These are phyloP conservation scores for Nematopogon swammerdamellus DNA, from an alignment of 2,888 invertebrate genomes.

Conservation along the genomic window DNA sequence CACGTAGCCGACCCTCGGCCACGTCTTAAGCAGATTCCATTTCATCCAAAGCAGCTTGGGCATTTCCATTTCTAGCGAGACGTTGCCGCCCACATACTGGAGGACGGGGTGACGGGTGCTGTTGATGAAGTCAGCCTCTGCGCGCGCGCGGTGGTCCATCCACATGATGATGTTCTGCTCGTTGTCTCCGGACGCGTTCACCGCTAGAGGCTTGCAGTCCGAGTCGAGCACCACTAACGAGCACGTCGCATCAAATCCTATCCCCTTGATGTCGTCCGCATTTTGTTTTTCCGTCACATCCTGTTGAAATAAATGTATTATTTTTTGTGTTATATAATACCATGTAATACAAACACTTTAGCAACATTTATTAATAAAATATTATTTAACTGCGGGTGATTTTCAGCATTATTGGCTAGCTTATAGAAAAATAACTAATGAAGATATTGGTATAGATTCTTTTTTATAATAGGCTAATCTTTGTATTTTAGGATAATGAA, in stretches of 20 bases:
- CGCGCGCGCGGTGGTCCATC: conserved; percentile 87
- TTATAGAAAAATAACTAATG: no score
- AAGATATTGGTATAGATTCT: no score
- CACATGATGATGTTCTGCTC: conserved; percentile 85
- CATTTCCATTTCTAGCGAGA: conserved; percentile 96
- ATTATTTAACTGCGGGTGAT: no score
- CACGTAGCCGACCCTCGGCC: conserved; percentile 69
- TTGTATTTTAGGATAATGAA: no score
- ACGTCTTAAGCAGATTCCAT: conserved; percentile 62
- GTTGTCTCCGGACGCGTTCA: conserved; percentile 62
- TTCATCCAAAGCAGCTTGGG: conserved; percentile 95
- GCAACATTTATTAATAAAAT: no score
- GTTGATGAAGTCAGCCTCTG: conserved; percentile 81
- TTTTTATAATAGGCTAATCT: no score
- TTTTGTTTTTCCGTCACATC: conserved; percentile 53
- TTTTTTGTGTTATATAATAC: no score
- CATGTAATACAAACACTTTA: no score
- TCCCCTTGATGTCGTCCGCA: conserved; percentile 66
- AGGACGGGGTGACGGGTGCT: conserved; percentile 69
- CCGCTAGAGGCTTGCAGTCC: conserved; percentile 64
- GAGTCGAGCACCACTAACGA: conserved; percentile 80
- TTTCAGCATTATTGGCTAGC: no score
- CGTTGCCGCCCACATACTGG: conserved; percentile 84
- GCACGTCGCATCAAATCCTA: conserved; percentile 96
- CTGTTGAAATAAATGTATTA: no score